phyloP scores from a whole-genome alignment of 2,113 vertebrate species.

The Hyla sarda region DNA sequence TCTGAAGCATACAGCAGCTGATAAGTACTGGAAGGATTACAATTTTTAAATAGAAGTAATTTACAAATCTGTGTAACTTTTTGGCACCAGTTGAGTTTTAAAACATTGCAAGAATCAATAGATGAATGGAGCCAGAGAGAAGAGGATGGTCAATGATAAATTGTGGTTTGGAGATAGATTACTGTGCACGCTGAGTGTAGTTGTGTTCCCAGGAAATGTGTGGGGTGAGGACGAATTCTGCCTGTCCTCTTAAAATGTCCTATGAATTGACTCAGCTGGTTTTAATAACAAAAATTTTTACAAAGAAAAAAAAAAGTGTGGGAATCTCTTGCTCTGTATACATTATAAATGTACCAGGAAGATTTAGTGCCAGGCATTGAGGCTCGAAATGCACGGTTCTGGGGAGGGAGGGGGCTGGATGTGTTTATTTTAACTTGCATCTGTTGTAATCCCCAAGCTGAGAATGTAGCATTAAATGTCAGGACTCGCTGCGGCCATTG shows the following conservation, averaged over 20 bases:
- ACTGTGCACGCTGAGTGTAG: background rate
- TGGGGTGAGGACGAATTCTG: conserved; percentile 69
- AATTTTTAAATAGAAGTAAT: too few relatives aligned
- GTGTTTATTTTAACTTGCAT: conserved; percentile 35
- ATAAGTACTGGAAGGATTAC: too few relatives aligned
- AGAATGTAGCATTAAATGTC: conserved; percentile 28
- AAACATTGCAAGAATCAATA: background rate
- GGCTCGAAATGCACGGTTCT: conserved; percentile 69
- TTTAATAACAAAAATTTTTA: conserved; percentile 67
- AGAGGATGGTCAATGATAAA: background rate
- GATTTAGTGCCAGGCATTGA: conserved; percentile 73
- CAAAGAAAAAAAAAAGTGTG: conserved; percentile 68
- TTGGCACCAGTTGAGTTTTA: too few relatives aligned
- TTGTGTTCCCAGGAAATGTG: conserved; percentile 67
- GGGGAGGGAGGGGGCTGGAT: conserved; percentile 57
- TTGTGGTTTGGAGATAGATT: background rate
- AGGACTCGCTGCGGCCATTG: background rate
- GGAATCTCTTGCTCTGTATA: conserved; percentile 74
- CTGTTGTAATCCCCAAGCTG: conserved; percentile 16
- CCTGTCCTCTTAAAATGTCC: conserved; percentile 69
- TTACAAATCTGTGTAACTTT: too few relatives aligned
- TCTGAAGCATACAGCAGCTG: too few relatives aligned
- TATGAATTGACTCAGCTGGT: conserved; percentile 75
- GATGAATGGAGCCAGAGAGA: background rate
- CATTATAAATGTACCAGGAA: conserved; percentile 69